These are phyloP conservation scores for Aramus guarauna DNA, from an alignment of 2,113 vertebrate species.

Conservation along the genomic window DNA sequence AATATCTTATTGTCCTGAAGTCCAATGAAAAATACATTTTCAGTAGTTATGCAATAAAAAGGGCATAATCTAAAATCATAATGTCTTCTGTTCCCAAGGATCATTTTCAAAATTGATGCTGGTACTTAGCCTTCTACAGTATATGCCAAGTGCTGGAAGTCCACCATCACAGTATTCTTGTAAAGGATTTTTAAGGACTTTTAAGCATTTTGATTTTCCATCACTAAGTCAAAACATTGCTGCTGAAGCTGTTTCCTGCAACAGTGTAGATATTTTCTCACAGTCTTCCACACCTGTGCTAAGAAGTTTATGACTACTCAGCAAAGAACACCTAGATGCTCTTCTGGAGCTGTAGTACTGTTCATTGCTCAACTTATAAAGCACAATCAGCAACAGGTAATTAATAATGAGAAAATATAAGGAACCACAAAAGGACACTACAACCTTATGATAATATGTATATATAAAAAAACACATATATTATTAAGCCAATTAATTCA, in stretches of 20 bases:
- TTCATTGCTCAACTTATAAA: neutral
- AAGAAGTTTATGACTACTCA: neutral
- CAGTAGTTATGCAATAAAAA: neutral
- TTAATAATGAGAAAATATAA: neutral
- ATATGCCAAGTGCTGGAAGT: neutral
- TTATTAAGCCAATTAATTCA: neutral
- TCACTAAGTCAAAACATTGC: neutral
- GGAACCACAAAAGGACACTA: neutral
- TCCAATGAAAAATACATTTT: neutral
- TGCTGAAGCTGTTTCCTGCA: neutral
- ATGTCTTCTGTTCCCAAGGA: neutral
- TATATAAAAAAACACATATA: neutral
- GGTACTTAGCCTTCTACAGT: neutral
- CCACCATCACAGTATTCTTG: neutral
- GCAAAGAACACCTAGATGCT: neutral
- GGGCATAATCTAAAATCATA: neutral
- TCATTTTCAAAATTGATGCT: constrained; percentile 14
- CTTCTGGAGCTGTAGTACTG: neutral
- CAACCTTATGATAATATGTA: neutral
- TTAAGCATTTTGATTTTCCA: neutral
- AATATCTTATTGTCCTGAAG: neutral
- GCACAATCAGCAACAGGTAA: neutral
- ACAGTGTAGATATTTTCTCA: neutral
- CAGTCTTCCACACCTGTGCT: neutral
- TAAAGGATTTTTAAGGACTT: neutral